A percentile compares a stretch with the other conserved stretches of the same genome.
These are phyloP conservation scores for Polydrusus tereticollis DNA, from an alignment of 2,888 invertebrate genomes.

Conservation along the genomic window DNA sequence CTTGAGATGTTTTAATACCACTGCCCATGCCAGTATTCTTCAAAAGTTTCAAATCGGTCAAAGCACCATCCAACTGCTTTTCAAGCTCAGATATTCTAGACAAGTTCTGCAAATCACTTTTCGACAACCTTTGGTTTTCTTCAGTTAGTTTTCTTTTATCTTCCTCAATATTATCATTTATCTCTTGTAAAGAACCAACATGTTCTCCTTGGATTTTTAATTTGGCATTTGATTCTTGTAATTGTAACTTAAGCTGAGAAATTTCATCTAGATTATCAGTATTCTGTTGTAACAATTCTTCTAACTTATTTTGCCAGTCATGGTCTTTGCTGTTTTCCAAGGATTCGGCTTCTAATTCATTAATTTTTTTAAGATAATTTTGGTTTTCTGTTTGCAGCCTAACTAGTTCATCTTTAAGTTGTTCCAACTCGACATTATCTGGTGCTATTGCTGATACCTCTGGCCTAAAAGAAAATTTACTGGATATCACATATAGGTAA, in stretches of 20 bases:
- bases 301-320: neutral
- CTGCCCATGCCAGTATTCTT: conserved; percentile 50
- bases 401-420: conserved; percentile 35
- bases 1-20: conserved; percentile 21
- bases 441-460: neutral
- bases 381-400: conserved; percentile 48
- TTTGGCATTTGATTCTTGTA: conserved; percentile 4
- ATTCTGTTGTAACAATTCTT: conserved; percentile 14
- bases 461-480: neutral
- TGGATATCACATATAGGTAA: no score
- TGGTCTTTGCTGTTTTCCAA: neutral
- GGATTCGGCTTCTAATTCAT: conserved; percentile 4
- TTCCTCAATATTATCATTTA: conserved; percentile 59
- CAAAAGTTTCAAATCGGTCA: conserved; percentile 42
- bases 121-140: conserved; percentile 16
- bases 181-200: neutral
- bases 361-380: conserved; percentile 22
- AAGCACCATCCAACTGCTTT: conserved; percentile 54
- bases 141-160: conserved; percentile 67
- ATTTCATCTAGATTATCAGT: conserved; percentile 50
- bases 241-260: conserved; percentile 53
- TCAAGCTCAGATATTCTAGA: conserved; percentile 60
- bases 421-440: neutral
- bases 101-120: conserved; percentile 60
- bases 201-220: neutral